Percentiles rank a stretch among this genome's conserved stretches.
These are phyloP conservation scores for Turdus rufiventris DNA, from an alignment of 2,113 vertebrate genomes.

Conservation along the genomic window DNA sequence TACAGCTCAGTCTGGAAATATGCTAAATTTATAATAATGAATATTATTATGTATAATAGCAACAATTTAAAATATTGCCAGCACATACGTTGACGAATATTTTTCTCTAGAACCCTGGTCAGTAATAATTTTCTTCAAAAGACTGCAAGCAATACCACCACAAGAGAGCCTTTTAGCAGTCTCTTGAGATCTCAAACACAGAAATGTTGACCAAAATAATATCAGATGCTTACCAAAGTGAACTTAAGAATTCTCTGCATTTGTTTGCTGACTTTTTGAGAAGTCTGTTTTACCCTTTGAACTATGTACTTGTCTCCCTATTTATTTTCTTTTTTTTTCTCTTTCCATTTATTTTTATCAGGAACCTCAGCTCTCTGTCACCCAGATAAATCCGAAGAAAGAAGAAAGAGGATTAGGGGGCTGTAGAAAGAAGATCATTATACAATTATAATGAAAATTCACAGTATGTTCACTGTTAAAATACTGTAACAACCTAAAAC, in stretches of 20 bases:
- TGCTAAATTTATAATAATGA: slow-evolving; percentile 55
- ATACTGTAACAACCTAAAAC: neutral
- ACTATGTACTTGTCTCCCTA: neutral
- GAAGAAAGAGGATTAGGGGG: neutral
- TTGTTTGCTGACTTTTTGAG: neutral
- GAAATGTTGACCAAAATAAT: neutral
- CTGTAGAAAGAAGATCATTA: neutral
- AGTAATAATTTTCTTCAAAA: neutral
- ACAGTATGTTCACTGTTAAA: neutral
- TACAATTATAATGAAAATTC: neutral
- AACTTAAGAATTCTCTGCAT: neutral
- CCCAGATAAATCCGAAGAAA: neutral
- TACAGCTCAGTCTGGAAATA: slow-evolving; percentile 54
- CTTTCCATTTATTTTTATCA: neutral
- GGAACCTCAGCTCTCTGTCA: neutral
- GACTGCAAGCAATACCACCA: neutral
- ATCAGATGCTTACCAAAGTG: neutral
- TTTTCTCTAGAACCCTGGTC: slow-evolving; percentile 11
- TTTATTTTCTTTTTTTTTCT: neutral
- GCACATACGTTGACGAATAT: neutral
- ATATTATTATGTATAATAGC: slow-evolving; percentile 29
- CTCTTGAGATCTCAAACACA: neutral
- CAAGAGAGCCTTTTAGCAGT: neutral
- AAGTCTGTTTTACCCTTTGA: neutral
- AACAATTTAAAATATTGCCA: slow-evolving; percentile 38